Base-by-base conservation (phyloP, 2,888 invertebrate genomes). In the Sarcophaga caerulescens region DNA sequence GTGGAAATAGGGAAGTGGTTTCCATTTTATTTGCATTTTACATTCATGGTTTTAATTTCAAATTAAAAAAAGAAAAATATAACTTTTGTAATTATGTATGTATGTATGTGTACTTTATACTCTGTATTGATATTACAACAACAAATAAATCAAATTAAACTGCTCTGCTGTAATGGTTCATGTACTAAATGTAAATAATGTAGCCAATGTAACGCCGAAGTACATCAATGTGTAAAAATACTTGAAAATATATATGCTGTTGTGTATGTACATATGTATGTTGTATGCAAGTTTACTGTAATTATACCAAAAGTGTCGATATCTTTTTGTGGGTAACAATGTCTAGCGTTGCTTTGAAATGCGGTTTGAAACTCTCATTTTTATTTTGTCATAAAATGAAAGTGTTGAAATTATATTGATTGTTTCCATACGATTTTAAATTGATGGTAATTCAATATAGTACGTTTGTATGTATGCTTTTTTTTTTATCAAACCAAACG, bases 281-380 rank as follows among this genome's bases (percentile, higher is more conserved):
- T 35, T 35, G 35, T 35, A 35, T 35, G 8, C 8, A 35, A 8
- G 35, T 35, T 35, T 35, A 8, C 1, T 35, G 35, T 35, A 35
- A 35, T 35, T 66, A 19, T 66, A 21, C 19, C n/a, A 6, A 63
- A 57, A 65, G n/a, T 19, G 45, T 8, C 63, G n/a, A 25, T 75
- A 52, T n/a, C 17, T 52, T 25, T 65, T 3, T 63, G 14, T 63
- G 19, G 25, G 12, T 14, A 74, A 44, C 66, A 80, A 59, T 52
- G 69, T 23, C 8, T 81, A 75, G 21, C n/a, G n/a, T 81, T 81
- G 23, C 81, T 44, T 19, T 74, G 45, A 81, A 80, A 81, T 81
- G 81, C 69, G 81, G 81, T 75, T 81, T 80, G 21, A 4, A 62
- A 69, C 60, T 81, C 63, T 52, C 57, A 45, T 80, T 59, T 79